phyloP scores from a whole-genome alignment of 1,140 invertebrate genomes.

The Ladona fulva region DNA sequence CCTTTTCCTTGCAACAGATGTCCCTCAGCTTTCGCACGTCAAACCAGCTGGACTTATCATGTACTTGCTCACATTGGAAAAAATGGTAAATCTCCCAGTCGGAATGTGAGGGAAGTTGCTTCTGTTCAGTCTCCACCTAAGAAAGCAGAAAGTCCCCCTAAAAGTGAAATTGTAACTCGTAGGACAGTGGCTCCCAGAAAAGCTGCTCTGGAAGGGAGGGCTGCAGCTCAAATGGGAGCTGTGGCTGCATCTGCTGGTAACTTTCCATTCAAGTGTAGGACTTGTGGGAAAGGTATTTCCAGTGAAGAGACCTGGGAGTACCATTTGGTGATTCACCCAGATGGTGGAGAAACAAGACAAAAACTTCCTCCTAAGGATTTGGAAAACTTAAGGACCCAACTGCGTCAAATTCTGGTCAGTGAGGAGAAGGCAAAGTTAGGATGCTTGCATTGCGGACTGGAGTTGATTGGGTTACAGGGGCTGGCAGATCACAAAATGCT shows the following conservation, averaged over 20 bases:
- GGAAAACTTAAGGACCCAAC: neutral
- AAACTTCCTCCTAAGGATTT: neutral
- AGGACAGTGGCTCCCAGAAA: neutral
- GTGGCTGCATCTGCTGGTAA: neutral
- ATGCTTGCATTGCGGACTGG: neutral
- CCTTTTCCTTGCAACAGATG: neutral
- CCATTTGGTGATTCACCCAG: neutral
- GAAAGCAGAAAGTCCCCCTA: neutral
- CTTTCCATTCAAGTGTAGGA: neutral
- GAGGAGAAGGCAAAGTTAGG: neutral
- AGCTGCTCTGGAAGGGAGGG: neutral
- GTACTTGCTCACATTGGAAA: neutral
- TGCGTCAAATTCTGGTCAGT: neutral
- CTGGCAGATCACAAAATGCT: neutral
- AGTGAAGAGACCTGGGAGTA: neutral
- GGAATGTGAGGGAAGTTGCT: neutral
- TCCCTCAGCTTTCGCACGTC: neutral
- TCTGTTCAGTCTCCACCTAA: neutral
- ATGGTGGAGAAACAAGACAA: neutral
- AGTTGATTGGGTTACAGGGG: neutral
- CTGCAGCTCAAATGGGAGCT: neutral
- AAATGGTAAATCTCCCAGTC: neutral
- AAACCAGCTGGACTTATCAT: neutral
- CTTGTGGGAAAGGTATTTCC: neutral
- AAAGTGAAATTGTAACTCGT: neutral